These are phyloP conservation scores for Poliocrania exsul DNA, from an alignment of 2,797 vertebrate genomes.

Conservation along the genomic window DNA sequence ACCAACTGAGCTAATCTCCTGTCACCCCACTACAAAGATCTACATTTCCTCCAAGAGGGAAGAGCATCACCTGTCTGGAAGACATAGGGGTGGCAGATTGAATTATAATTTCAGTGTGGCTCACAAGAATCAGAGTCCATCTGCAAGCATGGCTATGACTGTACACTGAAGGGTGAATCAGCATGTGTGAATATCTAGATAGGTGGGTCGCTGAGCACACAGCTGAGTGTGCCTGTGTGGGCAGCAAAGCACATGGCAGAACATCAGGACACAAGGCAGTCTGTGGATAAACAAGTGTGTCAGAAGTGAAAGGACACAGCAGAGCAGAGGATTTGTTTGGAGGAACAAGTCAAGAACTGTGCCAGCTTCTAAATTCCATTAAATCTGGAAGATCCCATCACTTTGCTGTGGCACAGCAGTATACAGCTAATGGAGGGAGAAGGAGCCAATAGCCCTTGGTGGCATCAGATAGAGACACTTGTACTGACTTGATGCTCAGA, in stretches of 20 bases:
- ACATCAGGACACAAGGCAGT: slow-evolving; percentile 13
- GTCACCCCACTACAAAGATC: neutral
- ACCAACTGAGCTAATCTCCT: no score
- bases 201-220: slow-evolving; percentile 20
- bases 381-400: neutral
- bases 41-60: neutral
- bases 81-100: neutral
- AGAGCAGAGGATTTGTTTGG: neutral
- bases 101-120: neutral
- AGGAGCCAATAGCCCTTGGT: neutral
- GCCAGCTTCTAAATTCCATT: neutral
- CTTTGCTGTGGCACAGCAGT: neutral
- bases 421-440: neutral
- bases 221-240: slow-evolving; percentile 45
- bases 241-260: slow-evolving; percentile 40
- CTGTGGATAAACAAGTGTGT: slow-evolving; percentile 12
- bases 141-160: slow-evolving; percentile 20
- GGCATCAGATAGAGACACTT: neutral
- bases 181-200: neutral
- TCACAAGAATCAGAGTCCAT: slow-evolving; percentile 4
- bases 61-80: neutral
- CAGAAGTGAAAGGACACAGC: slow-evolving; percentile 36
- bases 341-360: neutral
- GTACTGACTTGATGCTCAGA: neutral
- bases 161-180: slow-evolving; percentile 27